Conservation (phyloP, 2,113 vertebrate species). For the Antennarius striatus region DNA sequence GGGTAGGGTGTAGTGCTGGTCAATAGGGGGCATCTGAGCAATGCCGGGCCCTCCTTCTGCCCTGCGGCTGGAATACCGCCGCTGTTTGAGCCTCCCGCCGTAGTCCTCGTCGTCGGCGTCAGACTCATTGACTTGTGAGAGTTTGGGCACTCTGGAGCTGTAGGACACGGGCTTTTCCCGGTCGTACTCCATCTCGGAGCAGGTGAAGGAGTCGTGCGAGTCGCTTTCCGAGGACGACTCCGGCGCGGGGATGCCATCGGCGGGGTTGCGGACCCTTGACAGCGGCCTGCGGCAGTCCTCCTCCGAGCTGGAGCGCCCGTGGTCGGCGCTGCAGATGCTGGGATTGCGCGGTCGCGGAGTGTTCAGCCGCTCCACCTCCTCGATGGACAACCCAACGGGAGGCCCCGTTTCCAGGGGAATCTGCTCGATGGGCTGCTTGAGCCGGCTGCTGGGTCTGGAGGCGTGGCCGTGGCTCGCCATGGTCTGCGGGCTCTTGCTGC, state of each 20-base stretch:
- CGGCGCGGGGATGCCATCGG: slow-evolving; percentile 91
- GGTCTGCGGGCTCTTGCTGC: slow-evolving; percentile 95
- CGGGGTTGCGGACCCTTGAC: slow-evolving; percentile 92
- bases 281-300: slow-evolving; percentile 92
- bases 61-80: slow-evolving; percentile 90
- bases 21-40: slow-evolving; percentile 66
- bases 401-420: slow-evolving; percentile 89
- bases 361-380: slow-evolving; percentile 97
- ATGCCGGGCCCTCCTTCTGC: slow-evolving; percentile 86
- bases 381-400: slow-evolving; percentile 92
- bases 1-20: slow-evolving; percentile 84
- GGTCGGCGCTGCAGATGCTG: slow-evolving; percentile 97
- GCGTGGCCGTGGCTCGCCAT: slow-evolving; percentile 83
- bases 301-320: slow-evolving; percentile 93
- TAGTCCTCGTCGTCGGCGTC: slow-evolving; percentile 98
- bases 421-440: slow-evolving; percentile 93
- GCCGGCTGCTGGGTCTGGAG: slow-evolving; percentile 90
- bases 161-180: slow-evolving; percentile 89
- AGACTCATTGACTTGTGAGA: slow-evolving; percentile 97
- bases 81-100: slow-evolving; percentile 86
- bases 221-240: slow-evolving; percentile 98
- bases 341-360: slow-evolving; percentile 94
- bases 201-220: slow-evolving; percentile 98
- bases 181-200: slow-evolving; percentile 99
- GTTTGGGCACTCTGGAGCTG: slow-evolving; percentile 91